These are phyloP conservation scores for Bradynema listronoti DNA, from an alignment of 1,140 invertebrate species.

Conservation along the genomic window DNA sequence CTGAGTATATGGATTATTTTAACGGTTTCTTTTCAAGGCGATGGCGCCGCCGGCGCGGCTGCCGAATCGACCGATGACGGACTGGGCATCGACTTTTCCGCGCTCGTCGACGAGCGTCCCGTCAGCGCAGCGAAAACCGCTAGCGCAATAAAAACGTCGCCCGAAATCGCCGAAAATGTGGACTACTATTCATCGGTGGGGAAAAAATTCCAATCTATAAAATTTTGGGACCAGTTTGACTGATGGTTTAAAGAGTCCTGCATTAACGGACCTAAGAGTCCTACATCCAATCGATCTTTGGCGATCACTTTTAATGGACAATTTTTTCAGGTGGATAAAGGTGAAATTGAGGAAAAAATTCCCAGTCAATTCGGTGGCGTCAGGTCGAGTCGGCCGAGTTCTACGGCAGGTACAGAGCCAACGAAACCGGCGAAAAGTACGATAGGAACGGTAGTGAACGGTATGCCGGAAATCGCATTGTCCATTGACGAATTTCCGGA, in stretches of 20 bases:
- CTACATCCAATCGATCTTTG: neutral
- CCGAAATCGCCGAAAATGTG: conserved; percentile 36
- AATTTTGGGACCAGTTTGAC: neutral
- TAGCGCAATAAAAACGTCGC: conserved; percentile 25
- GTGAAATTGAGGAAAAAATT: neutral
- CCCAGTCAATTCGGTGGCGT: neutral
- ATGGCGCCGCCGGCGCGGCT: neutral
- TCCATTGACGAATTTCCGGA: conserved; percentile 28
- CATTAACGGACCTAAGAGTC: neutral
- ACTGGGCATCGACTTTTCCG: conserved; percentile 47
- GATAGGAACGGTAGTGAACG: conserved; percentile 2
- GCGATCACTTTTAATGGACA: neutral
- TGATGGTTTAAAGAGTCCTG: neutral
- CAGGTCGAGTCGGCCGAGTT: conserved; percentile 3
- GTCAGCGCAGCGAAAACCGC: conserved; percentile 26
- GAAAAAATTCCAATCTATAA: neutral
- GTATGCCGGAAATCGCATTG: conserved; percentile 37
- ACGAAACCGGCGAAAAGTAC: conserved; percentile 1
- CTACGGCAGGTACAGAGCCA: neutral
- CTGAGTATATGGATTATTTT: neutral
- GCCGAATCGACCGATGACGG: conserved; percentile 43
- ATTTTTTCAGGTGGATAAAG: neutral
- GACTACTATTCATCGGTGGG: conserved; percentile 42
- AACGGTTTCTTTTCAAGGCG: neutral
- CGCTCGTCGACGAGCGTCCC: conserved; percentile 34